Base-by-base conservation (phyloP, 1,140 invertebrate genomes). In the Eulimnadia texana region DNA sequence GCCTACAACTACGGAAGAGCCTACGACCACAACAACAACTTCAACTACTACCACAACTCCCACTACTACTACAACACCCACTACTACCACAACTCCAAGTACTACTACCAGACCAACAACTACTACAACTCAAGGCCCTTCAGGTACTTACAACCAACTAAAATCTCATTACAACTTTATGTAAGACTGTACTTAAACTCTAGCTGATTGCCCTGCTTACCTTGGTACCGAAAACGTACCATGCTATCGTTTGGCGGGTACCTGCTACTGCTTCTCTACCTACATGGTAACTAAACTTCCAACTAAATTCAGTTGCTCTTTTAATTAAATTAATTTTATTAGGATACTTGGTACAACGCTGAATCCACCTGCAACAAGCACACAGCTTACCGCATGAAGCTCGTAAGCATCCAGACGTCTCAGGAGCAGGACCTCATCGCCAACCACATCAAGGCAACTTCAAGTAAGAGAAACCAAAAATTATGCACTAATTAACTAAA, bases 41-140 rank as follows among this genome's bases (percentile, higher is more conserved):
- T 9, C 51, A 6, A 6, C 51, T 19, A 53, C 51, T 53, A 53
- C 51, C 19, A 53, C 51, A 23, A 24, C 51, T 19, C 3, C 51
- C 19, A 6, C 51, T 19, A 19, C 51, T 53, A 53, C 51, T 19
- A 53, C 51, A 23, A 53, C 51, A 6, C 3, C 51, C 23, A 6
- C 51, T 53, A 53, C 51, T 53, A 53, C 51, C 19, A 53, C 51
- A 23, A 53, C 51, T 19, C 3, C 19, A 6, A 6, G 19, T 19
- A 53, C 51, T 53, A 53, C 51, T 53, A 24, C 51, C 23, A n/a
- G n/a, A n/a, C n/a, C n/a, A n/a, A 53, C 51, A 23, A 53, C 51
- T 53, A 53, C 51, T 53, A 19, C 19, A 23, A 19, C 51, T 53
- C n/a, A n/a, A n/a, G n/a, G n/a, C n/a, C n/a, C n/a, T n/a, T n/a